phyloP scores from a whole-genome alignment of 2,888 invertebrate species.

The Synergus itoensis region DNA sequence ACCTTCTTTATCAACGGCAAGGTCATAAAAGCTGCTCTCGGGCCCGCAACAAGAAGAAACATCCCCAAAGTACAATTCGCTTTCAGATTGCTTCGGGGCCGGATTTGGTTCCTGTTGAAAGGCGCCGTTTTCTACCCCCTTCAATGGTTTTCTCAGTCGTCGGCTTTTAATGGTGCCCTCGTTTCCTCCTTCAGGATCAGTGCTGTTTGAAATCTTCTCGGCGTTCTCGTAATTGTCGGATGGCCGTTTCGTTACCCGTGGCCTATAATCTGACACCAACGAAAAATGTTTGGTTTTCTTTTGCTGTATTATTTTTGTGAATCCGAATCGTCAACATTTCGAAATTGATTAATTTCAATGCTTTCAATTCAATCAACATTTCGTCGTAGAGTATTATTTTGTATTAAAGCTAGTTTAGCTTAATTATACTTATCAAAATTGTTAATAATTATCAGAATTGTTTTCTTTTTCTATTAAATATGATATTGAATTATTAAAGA shows the following conservation, averaged over 20 bases:
- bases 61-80: conserved; percentile 92
- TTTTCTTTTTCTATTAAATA: neutral
- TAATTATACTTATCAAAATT: neutral
- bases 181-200: conserved; percentile 70
- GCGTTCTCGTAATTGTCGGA: conserved; percentile 75
- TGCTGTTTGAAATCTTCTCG: conserved; percentile 71
- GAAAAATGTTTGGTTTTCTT: conserved; percentile 42
- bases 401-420: neutral
- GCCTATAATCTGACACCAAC: conserved; percentile 59
- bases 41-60: conserved; percentile 89
- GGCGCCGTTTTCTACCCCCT: conserved; percentile 88
- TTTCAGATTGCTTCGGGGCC: conserved; percentile 83
- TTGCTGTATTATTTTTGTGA: conserved; percentile 30
- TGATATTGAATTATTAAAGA: neutral
- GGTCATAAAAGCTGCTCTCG: conserved; percentile 81
- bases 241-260: conserved; percentile 66
- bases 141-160: conserved; percentile 79
- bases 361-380: neutral
- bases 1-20: conserved; percentile 79
- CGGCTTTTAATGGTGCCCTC: conserved; percentile 73
- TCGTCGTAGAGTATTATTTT: neutral
- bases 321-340: conserved; percentile 11
- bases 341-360: conserved; percentile 10
- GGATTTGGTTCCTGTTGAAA: conserved; percentile 85
- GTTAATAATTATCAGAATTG: neutral